Percentiles rank a stretch among this genome's conserved stretches.
phyloP scores from a whole-genome alignment of 2,113 vertebrate species.

The Lepus europaeus region DNA sequence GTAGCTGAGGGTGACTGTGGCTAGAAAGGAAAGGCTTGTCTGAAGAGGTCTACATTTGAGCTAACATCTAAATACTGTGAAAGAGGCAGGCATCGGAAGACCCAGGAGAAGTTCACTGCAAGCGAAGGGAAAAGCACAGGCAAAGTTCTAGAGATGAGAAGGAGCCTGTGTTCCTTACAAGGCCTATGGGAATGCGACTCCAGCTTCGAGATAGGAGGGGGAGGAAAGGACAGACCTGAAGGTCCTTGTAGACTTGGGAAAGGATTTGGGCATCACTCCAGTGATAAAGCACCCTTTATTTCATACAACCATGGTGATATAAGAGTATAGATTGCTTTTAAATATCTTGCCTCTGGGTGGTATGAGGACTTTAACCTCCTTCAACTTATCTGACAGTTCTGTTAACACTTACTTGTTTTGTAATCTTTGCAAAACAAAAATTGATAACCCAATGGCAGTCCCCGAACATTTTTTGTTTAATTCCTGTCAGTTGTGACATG shows the following conservation, averaged over 20 bases:
- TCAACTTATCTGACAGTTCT: not conserved
- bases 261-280: not conserved
- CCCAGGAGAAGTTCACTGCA: no score
- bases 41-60: no score
- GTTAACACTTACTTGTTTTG: not conserved
- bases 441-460: not conserved
- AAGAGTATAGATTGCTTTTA: not conserved
- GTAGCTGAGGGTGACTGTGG: not conserved
- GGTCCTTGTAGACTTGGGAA: not conserved
- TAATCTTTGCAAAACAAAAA: not conserved
- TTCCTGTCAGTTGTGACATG: no score
- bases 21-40: not conserved
- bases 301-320: not conserved
- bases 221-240: not conserved
- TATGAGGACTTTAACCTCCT: not conserved
- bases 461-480: no score
- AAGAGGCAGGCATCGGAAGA: no score
- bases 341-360: not conserved
- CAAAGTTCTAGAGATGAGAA: no score
- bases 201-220: no score
- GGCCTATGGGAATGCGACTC: not conserved
- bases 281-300: not conserved
- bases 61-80: no score
- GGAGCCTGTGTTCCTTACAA: not conserved
- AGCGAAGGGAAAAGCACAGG: not conserved